Evolutionary conservation across 2,888 invertebrate genomes (phyloP).

Genomic region (Meteorus cinctellus): DNA sequence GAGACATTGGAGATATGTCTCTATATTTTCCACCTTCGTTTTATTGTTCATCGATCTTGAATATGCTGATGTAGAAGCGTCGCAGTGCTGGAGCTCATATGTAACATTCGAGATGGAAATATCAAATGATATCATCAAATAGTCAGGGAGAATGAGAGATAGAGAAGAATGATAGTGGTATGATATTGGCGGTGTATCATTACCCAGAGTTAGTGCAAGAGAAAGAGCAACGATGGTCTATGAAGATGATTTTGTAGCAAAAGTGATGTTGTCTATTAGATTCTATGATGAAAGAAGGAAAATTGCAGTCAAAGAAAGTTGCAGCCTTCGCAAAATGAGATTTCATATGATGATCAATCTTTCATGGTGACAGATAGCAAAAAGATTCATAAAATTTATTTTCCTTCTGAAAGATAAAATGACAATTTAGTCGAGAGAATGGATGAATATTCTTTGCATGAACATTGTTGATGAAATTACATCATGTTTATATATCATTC

Average conservation of each 20-base stretch:
- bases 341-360: slow-evolving; percentile 10
- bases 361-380: background rate
- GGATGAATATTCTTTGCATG: background rate
- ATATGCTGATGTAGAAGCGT: background rate
- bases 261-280: background rate
- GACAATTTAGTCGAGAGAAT: too few species aligned
- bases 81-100: background rate
- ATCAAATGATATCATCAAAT: background rate
- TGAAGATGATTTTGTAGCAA: background rate
- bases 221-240: background rate
- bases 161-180: background rate
- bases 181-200: background rate
- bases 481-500: background rate
- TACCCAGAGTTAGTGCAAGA: background rate
- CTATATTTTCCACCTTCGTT: background rate
- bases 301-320: background rate
- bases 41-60: slow-evolving; percentile 2
- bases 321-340: background rate
- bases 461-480: background rate
- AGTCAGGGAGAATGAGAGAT: background rate
- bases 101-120: background rate
- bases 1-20: background rate
- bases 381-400: background rate
- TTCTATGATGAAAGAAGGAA: background rate
- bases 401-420: too few species aligned